Conservation (phyloP, 2,113 vertebrate genomes). For the Tragelaphus strepsiceros region DNA sequence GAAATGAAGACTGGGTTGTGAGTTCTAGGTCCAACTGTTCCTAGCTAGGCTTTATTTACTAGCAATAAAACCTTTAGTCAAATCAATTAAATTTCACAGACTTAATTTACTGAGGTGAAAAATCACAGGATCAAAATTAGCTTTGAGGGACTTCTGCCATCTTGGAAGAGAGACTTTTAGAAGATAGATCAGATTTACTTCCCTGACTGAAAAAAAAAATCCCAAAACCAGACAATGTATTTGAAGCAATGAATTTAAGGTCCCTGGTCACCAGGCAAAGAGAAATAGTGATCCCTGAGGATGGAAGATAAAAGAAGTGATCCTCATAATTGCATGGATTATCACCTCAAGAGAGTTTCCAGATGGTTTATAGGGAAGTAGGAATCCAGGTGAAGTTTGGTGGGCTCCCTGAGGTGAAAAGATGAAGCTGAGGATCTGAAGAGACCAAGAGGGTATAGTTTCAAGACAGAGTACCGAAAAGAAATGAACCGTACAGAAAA, state of each 20-base stretch:
- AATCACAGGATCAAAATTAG: not conserved
- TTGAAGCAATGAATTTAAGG: not conserved
- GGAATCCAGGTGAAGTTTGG: not conserved
- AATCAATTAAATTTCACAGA: not conserved
- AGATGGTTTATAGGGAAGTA: not conserved
- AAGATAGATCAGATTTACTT: not conserved
- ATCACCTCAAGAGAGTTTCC: not conserved
- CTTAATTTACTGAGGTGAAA: slow-evolving; percentile 19
- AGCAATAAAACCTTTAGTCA: not conserved
- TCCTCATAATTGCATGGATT: not conserved
- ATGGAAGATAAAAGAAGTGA: not conserved
- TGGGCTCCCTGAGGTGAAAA: not conserved
- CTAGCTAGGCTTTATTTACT: not conserved
- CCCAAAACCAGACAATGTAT: not conserved
- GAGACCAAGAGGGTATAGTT: not conserved
- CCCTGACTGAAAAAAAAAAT: not conserved
- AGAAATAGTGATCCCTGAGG: not conserved
- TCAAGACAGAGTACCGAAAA: not conserved
- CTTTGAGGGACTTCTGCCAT: not conserved
- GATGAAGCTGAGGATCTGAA: not conserved
- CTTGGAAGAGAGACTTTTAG: not conserved
- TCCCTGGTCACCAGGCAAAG: not conserved
- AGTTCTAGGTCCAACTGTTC: not conserved
- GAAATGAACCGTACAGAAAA: not conserved
- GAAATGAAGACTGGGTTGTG: not conserved